A percentile compares a stretch with the other conserved stretches of the same genome.
Evolutionary conservation across 2,113 vertebrate species (phyloP).

Genomic region (Trematomus loennbergii): DNA sequence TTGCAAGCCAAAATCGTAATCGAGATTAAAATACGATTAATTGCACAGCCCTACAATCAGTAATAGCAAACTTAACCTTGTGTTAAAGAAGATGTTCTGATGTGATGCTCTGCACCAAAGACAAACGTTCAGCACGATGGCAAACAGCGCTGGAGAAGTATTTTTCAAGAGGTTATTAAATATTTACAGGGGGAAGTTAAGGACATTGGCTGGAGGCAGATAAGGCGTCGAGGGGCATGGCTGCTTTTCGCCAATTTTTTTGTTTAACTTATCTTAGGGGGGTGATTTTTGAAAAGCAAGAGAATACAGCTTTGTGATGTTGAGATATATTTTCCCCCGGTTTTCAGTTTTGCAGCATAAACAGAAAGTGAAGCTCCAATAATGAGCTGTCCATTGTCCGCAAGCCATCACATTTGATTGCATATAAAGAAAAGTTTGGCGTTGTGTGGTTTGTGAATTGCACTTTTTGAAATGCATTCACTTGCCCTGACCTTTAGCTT

Average conservation of each 20-base stretch:
- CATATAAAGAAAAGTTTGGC: not conserved
- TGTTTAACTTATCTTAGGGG: not conserved
- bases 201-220: not conserved
- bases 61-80: not conserved
- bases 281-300: not conserved
- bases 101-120: not conserved
- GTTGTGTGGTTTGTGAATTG: conserved; percentile 10
- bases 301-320: not conserved
- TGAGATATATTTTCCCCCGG: not conserved
- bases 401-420: not conserved
- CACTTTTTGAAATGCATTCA: conserved; percentile 21
- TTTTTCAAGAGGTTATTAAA: conserved; percentile 36
- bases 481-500: conserved; percentile 33
- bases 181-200: conserved; percentile 22
- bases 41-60: too few relatives aligned
- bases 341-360: not conserved
- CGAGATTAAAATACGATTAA: too few relatives aligned
- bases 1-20: too few relatives aligned
- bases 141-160: not conserved
- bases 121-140: not conserved
- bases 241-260: not conserved
- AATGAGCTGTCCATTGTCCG: not conserved
- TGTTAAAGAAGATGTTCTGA: not conserved
- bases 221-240: too few relatives aligned
- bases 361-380: not conserved